A percentile compares a stretch with the other conserved stretches of the same genome.
Evolutionary conservation across 2,113 vertebrate species (phyloP).

Genomic region (Ceyx margarethae): DNA sequence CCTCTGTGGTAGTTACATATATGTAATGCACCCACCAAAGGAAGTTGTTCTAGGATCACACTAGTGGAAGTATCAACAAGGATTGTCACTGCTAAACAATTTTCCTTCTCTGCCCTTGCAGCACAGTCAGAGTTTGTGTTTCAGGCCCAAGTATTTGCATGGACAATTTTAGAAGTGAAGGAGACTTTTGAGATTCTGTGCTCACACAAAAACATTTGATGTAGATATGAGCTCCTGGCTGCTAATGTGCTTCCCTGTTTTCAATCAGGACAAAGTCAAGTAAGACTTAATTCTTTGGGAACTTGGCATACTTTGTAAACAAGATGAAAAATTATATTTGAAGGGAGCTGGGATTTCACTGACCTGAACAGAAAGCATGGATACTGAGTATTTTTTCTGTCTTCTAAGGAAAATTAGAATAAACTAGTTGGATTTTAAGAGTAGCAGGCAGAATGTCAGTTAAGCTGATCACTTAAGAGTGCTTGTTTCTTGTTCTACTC

Average conservation of each 20-base stretch:
- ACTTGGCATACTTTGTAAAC: not conserved
- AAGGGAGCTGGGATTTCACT: not conserved
- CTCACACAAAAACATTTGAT: not conserved
- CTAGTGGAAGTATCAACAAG: not conserved
- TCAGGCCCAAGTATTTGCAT: not conserved
- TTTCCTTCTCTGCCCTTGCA: not conserved
- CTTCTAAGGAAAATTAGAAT: not conserved
- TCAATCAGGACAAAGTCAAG: not conserved
- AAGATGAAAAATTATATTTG: conserved; percentile 32
- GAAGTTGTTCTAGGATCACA: not conserved
- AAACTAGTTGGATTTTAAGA: not conserved
- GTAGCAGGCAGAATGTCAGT: not conserved
- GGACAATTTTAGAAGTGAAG: not conserved
- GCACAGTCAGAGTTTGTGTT: not conserved
- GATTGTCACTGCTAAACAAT: not conserved
- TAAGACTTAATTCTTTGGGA: conserved; percentile 13
- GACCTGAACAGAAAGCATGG: not conserved
- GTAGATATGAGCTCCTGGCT: not conserved
- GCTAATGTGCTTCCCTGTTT: not conserved
- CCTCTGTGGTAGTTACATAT: not conserved
- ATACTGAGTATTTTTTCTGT: not conserved
- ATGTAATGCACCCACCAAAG: not conserved
- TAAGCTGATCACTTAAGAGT: not conserved
- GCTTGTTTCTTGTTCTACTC: not conserved
- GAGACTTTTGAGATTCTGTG: not conserved